phyloP scores from a whole-genome alignment of 2,113 vertebrate genomes.

The Colaptes auratus region DNA sequence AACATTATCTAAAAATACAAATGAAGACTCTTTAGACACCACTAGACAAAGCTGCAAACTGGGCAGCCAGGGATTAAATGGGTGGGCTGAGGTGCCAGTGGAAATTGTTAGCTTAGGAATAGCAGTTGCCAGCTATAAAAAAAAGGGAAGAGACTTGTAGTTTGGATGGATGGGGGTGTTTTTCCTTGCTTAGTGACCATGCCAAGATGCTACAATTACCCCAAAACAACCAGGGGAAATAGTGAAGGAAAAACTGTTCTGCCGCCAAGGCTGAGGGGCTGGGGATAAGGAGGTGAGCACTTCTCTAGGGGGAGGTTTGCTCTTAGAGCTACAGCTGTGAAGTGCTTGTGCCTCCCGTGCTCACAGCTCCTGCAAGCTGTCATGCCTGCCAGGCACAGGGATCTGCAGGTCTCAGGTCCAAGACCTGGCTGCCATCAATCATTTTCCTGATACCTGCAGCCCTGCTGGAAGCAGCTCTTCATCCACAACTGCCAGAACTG shows the following conservation, averaged over 20 bases:
- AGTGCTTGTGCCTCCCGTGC: neutral
- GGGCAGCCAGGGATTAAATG: neutral
- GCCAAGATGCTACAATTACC: neutral
- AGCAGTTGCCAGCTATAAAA: neutral
- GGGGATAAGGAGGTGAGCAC: fast-evolving
- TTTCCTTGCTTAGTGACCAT: neutral
- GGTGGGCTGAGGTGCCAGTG: neutral
- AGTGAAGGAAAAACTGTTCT: neutral
- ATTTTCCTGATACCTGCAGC: neutral
- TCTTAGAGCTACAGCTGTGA: neutral
- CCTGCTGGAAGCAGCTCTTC: neutral
- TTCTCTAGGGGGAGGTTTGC: neutral
- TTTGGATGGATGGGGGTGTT: neutral
- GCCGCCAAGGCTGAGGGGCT: neutral
- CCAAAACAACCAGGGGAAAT: neutral
- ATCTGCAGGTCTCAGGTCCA: neutral
- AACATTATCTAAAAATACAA: neutral
- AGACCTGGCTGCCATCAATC: neutral
- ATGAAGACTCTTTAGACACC: neutral
- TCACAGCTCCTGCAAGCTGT: neutral
- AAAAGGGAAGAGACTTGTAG: neutral
- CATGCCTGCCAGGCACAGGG: neutral
- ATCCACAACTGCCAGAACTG: neutral
- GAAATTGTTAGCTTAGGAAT: neutral
- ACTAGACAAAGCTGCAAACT: neutral